Evolutionary conservation across 2,888 invertebrate species (phyloP).

Genomic region (Cantharis lateralis): DNA sequence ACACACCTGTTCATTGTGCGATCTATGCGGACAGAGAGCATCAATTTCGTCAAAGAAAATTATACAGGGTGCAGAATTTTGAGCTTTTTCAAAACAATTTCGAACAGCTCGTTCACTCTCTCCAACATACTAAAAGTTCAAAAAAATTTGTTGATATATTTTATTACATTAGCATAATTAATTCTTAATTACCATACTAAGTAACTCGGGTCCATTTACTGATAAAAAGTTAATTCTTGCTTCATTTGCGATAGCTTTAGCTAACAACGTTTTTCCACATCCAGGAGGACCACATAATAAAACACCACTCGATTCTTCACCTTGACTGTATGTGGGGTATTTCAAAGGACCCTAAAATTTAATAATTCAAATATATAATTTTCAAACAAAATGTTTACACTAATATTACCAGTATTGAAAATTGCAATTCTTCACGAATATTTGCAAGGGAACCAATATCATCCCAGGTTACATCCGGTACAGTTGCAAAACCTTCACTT

Average conservation of each 20-base stretch:
- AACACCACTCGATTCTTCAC: slow-evolving; percentile 87
- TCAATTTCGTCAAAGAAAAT: slow-evolving; percentile 99
- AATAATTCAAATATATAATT: not conserved
- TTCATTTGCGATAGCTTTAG: slow-evolving; percentile 98
- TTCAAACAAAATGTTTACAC: not conserved
- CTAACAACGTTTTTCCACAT: slow-evolving; percentile 93
- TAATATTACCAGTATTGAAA: slow-evolving; percentile 76
- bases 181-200: slow-evolving; percentile 81
- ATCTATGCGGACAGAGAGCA: slow-evolving; percentile 89
- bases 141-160: not conserved
- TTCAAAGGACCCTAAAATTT: slow-evolving; percentile 80
- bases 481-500: slow-evolving; percentile 95
- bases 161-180: not conserved
- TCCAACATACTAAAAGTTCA: slow-evolving; percentile 80
- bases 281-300: slow-evolving; percentile 97
- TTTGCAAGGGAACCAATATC: slow-evolving; percentile 91
- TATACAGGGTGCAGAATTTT: slow-evolving; percentile 95
- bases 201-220: slow-evolving; percentile 96
- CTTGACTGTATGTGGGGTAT: slow-evolving; percentile 78
- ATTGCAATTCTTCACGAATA: slow-evolving; percentile 86
- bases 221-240: slow-evolving; percentile 98
- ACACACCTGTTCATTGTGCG: slow-evolving; percentile 70
- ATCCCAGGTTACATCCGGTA: slow-evolving; percentile 96
- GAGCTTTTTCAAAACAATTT: slow-evolving; percentile 92
- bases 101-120: slow-evolving; percentile 97